Evolutionary conservation across 1,140 invertebrate genomes (phyloP), one percentile per base, ranked within the genome.

Genomic region (Cherax destructor): DNA sequence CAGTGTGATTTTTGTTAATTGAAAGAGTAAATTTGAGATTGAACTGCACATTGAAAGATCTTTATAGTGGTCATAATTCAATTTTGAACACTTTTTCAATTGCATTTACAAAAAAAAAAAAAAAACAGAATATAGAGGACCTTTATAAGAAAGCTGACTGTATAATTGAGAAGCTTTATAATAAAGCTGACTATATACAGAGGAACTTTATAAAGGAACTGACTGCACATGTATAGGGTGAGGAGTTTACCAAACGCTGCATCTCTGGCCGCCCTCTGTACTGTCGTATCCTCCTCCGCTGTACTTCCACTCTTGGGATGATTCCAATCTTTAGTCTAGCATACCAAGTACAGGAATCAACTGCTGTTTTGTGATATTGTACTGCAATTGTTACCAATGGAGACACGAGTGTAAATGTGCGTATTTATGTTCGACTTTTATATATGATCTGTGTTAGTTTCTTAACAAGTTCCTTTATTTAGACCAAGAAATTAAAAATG

Each of bases 361-460:
- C 50, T 81, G 50, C 56, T 81, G 79, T 81, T 81, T 81, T 81
- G 79, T 81, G 79, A 81, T 81, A 81, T 56, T 59, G 50, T 81
- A 81, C 21, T 81, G 79, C 79, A 81, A 56, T 81, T 81, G 79
- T 81, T 81, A 81, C 56, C 30, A 59, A 56, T 81, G 50, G 50
- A 56, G 50, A 81, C 79, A 81, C 79, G 50, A 81, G 79, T 56
- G 79, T 59, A 81, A 56, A 81, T 81, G 79, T 56, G 79, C 13
- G 50, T 49, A 16, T 56, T 56, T 56, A 10, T 50, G 13, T 81
- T 24, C 30, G 79, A 81, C 50, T 81, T 81, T 81, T 81, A 59
- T 81, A 81, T 59, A 50, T 81, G 79, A 81, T 52, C 30, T 59
- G 24, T 79, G 52, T 50, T 4, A 52, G 49, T 79, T 79, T 79